A percentile compares a stretch with the other conserved stretches of the same genome.
These are phyloP conservation scores for Diploscapter pachys DNA, from an alignment of 1,140 invertebrate genomes.

Conservation along the genomic window DNA sequence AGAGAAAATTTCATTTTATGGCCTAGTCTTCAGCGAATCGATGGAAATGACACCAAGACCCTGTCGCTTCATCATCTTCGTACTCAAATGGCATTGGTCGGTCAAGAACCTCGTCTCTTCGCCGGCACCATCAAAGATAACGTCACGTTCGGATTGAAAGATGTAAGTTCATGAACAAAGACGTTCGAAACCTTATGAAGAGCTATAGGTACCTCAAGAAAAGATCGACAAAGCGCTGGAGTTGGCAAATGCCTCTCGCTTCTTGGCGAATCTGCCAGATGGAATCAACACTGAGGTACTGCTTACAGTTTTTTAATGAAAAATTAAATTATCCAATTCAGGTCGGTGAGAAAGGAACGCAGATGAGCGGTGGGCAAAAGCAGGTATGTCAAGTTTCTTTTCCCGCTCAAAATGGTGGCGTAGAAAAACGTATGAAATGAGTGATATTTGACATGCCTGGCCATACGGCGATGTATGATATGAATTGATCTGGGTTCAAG, in stretches of 20 bases:
- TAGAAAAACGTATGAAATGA: too few relatives aligned
- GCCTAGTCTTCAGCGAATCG: slow-evolving; percentile 24
- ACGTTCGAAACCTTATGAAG: background rate
- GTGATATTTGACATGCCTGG: too few relatives aligned
- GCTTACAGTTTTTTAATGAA: background rate
- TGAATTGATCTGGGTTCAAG: too few relatives aligned
- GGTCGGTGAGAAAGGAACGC: slow-evolving; percentile 55
- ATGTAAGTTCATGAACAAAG: slow-evolving; percentile 13
- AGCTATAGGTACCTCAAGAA: slow-evolving; percentile 25
- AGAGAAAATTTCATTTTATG: background rate
- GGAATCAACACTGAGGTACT: slow-evolving; percentile 49
- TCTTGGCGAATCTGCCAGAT: slow-evolving; percentile 68
- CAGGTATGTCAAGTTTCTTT: slow-evolving; percentile 22
- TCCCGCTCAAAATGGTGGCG: too few relatives aligned
- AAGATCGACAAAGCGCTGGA: slow-evolving; percentile 64
- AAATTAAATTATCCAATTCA: background rate
- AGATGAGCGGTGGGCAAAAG: slow-evolving; percentile 61
- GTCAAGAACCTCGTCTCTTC: slow-evolving; percentile 59
- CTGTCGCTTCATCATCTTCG: slow-evolving; percentile 34
- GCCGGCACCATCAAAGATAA: slow-evolving; percentile 58
- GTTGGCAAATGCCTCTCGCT: slow-evolving; percentile 73
- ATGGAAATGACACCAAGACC: slow-evolving; percentile 27
- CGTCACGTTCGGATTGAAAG: slow-evolving; percentile 36
- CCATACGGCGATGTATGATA: too few relatives aligned
- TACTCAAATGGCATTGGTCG: slow-evolving; percentile 56